Evolutionary conservation across 2,797 vertebrate genomes (phyloP).

Genomic region (Eospalax fontanierii): DNA sequence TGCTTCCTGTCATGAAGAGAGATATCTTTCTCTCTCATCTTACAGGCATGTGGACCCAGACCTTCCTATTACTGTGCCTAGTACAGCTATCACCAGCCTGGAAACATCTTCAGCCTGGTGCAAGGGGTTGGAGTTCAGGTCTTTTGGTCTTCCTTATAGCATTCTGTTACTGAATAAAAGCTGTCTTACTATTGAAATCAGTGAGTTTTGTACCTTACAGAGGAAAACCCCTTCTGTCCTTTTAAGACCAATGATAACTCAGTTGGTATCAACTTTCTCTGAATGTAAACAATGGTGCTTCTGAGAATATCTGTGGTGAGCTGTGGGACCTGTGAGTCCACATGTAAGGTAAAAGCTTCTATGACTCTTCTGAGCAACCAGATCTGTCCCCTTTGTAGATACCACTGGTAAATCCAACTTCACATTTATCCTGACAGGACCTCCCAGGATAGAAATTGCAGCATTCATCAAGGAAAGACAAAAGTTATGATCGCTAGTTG

Average conservation of each 20-base stretch:
- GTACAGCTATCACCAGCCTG: neutral
- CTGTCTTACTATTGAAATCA: too few species aligned
- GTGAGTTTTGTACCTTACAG: neutral
- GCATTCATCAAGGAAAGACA: neutral
- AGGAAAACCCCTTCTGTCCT: neutral
- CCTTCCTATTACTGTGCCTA: rapidly evolving
- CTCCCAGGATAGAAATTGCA: rapidly evolving
- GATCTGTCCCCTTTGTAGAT: too few species aligned
- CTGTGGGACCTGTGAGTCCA: rapidly evolving
- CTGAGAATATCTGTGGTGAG: rapidly evolving
- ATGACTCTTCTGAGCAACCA: neutral
- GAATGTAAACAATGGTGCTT: too few species aligned
- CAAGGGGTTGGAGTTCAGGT: neutral
- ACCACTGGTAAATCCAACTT: neutral
- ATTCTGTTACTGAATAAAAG: neutral
- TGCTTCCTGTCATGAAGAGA: too few species aligned
- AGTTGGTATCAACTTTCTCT: neutral
- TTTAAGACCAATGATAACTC: neutral
- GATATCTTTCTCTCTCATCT: neutral
- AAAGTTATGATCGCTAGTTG: neutral
- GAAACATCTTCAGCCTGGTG: neutral
- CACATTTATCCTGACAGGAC: rapidly evolving
- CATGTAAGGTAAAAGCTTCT: neutral
- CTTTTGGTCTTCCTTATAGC: rapidly evolving
- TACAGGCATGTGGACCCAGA: neutral